phyloP scores from a whole-genome alignment of 2,113 vertebrate species.

The Callocephalon fimbriatum region DNA sequence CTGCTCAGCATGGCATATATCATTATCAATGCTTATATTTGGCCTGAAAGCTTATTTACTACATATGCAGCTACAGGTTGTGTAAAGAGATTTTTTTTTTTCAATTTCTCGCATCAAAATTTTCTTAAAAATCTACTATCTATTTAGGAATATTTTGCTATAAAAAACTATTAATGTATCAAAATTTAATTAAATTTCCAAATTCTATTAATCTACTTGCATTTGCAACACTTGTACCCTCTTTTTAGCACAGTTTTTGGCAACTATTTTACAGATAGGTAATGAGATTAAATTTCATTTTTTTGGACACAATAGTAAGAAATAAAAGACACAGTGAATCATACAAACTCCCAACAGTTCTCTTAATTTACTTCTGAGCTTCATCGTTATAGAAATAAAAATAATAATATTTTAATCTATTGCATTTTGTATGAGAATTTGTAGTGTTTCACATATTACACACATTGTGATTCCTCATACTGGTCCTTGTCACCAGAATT shows the following conservation, averaged over 20 bases:
- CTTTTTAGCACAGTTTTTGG: background rate
- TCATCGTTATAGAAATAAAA: background rate
- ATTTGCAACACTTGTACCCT: background rate
- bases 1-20: background rate
- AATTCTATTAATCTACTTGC: background rate
- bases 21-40: background rate
- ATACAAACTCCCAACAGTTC: background rate
- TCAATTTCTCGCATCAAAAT: background rate
- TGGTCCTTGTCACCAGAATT: background rate
- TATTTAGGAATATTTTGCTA: background rate
- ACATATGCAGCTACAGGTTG: background rate
- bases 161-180: background rate
- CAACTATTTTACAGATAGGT: background rate
- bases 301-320: background rate
- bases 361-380: background rate
- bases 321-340: background rate
- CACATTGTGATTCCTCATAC: rapidly evolving
- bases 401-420: background rate
- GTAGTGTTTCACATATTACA: background rate
- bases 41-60: background rate
- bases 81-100: background rate
- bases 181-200: background rate
- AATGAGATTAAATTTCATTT: background rate
- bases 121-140: background rate
- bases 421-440: background rate